Evolutionary conservation across 2,888 invertebrate species (phyloP).

Genomic region (Thyatira batis): DNA sequence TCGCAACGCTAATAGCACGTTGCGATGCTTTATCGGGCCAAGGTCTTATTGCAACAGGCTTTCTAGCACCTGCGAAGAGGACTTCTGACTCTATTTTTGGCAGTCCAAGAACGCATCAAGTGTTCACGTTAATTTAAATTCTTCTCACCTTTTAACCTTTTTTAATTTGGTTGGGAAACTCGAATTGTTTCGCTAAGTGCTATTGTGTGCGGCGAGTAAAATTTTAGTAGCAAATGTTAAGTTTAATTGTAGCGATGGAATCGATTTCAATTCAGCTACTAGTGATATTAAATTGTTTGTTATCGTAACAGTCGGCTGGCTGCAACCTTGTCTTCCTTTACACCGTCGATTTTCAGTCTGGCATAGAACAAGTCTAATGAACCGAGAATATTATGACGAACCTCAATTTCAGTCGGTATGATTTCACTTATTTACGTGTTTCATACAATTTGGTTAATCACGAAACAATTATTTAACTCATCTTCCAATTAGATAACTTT

Average conservation of each 20-base stretch:
- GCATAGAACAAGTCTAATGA: slow-evolving; percentile 61
- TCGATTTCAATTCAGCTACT: slow-evolving; percentile 27
- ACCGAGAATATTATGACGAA: slow-evolving; percentile 58
- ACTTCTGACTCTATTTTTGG: slow-evolving; percentile 55
- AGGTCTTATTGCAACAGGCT: slow-evolving; percentile 74
- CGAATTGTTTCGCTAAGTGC: slow-evolving; percentile 40
- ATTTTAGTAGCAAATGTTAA: slow-evolving; percentile 8
- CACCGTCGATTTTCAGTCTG: slow-evolving; percentile 59
- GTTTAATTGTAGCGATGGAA: slow-evolving; percentile 8
- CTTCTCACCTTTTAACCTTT: slow-evolving; percentile 71
- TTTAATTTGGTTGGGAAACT: slow-evolving; percentile 59
- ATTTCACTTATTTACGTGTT: slow-evolving; percentile 69
- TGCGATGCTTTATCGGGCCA: slow-evolving; percentile 71
- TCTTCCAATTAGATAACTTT: slow-evolving; percentile 45
- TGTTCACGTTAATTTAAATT: slow-evolving; percentile 64
- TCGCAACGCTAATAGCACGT: slow-evolving; percentile 69
- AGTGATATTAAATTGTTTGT: slow-evolving; percentile 57
- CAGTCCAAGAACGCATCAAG: slow-evolving; percentile 47
- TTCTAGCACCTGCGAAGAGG: slow-evolving; percentile 72
- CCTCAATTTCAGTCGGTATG: slow-evolving; percentile 51
- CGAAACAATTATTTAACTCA: slow-evolving; percentile 53
- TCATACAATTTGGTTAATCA: slow-evolving; percentile 51
- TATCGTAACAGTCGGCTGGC: slow-evolving; percentile 60
- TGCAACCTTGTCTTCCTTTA: slow-evolving; percentile 70
- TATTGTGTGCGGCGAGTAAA: slow-evolving; percentile 39